Evolutionary conservation across 2,113 vertebrate species (phyloP).

Genomic region (Mixornis gularis): DNA sequence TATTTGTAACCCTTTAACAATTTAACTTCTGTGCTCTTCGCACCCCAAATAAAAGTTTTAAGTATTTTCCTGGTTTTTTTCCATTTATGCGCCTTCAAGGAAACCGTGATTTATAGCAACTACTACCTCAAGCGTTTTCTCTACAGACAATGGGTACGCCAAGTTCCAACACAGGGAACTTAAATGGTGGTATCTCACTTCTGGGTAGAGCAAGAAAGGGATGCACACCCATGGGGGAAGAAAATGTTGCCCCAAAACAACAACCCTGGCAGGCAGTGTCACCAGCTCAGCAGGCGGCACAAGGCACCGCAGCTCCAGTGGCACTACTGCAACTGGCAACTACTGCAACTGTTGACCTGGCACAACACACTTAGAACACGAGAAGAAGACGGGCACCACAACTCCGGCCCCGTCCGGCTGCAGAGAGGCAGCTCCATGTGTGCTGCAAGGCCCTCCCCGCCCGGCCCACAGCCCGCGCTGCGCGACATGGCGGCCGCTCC

Average conservation of each 20-base stretch:
- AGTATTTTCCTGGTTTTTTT: neutral
- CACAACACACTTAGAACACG: fast-evolving
- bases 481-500: constrained; percentile 45
- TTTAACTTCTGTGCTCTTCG: neutral
- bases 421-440: fast-evolving
- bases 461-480: neutral
- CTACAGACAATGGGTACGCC: neutral
- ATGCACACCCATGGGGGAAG: fast-evolving
- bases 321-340: neutral
- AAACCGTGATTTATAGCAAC: neutral
- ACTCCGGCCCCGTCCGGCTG: fast-evolving
- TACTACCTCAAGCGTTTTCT: neutral
- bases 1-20: neutral
- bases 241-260: neutral
- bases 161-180: neutral
- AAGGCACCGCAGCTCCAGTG: neutral
- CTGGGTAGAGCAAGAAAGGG: neutral
- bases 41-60: neutral
- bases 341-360: too few relatives aligned
- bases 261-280: neutral
- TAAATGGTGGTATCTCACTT: neutral
- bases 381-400: neutral
- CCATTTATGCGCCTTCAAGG: neutral
- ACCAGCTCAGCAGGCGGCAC: neutral
- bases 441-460: fast-evolving